Evolutionary conservation across 64 coral and sea anemone species (phyloP).

Genomic region (Catalaphyllia jardinei): DNA sequence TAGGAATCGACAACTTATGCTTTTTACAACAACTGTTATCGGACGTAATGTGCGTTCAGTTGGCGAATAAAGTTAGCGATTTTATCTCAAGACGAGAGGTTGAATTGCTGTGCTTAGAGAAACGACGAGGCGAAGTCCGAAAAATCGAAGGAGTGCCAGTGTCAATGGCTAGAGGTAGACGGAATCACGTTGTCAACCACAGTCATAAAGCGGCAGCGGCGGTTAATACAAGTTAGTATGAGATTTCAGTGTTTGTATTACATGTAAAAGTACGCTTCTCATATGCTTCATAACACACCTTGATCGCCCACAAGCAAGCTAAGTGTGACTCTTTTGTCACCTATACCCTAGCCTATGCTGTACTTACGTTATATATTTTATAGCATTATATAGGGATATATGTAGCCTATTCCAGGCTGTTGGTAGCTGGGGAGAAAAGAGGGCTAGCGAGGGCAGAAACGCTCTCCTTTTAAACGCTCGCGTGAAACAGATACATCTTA

Average conservation of each 20-base stretch:
- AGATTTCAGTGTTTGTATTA: neutral
- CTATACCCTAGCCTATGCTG: no score
- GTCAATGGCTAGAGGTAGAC: neutral
- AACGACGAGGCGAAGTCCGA: neutral
- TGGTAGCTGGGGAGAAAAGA: no score
- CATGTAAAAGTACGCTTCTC: no score
- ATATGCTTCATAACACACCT: no score
- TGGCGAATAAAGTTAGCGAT: neutral
- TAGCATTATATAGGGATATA: no score
- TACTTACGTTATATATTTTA: no score
- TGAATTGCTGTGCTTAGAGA: neutral
- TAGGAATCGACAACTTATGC: slow-evolving; percentile 18
- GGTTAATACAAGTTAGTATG: neutral
- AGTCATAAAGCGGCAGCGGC: neutral
- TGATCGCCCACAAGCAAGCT: no score
- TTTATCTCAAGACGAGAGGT: slow-evolving; percentile 10
- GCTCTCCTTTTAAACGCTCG: no score
- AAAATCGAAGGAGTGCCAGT: neutral
- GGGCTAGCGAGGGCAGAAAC: no score
- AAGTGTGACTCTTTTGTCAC: no score
- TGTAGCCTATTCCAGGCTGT: no score
- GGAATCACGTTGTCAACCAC: neutral
- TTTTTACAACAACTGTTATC: slow-evolving; percentile 26
- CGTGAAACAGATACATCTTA: no score
- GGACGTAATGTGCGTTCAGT: neutral